Base-by-base conservation (phyloP, 2,888 invertebrate species). In the Strigamia transsilvanica region DNA sequence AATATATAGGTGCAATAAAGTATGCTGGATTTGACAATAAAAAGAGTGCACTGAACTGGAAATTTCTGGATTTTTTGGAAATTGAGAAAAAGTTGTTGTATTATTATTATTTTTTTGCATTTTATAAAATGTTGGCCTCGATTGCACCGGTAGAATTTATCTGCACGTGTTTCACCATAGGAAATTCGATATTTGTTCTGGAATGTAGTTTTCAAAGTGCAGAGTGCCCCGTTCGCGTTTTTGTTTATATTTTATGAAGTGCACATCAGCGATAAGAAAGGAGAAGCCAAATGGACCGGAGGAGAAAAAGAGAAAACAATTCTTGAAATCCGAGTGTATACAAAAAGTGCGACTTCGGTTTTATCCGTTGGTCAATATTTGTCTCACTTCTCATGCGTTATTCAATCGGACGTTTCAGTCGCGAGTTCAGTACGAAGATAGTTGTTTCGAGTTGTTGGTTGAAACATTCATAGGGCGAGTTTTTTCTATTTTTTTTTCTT, bases 201-300 rank as follows among this genome's bases (percentile, higher is more conserved):
- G 21, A 61, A 61, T 18, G 61, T 23, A 61, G 61, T 61, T 61
- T 18, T 21, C 10, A 61, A 21, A 61, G 21, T 61, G 51, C 12
- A 51, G 15, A 61, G 61, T 61, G 61, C 61, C 21, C 61, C 21
- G 61, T 23, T 23, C 7, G 61, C 61, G 61, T 23, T 61, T 61
- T 61, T 61, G 13, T n/a, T 61, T 61, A 61, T 61, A 21, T 61
- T 61, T 61, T 61, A 61, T 61, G 61, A 61, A 61, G 61, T 61
- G 61, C 18, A 23, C 61, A 61, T 46, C 46, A n/a, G 15, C 46
- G 61, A 61, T 21, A 51, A 51, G 51, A 18, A 23, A 21, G 21
- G 61, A 18, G 23, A 23, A 21, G 61, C 61, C 10, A 61, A 61
- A 61, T 61, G 9, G 61, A 61, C 23, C 46, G 18, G 23, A 21